Evolutionary conservation across 2,888 invertebrate genomes (phyloP), one percentile per base, ranked within the genome.

Genomic region (Smittia aterrima): DNA sequence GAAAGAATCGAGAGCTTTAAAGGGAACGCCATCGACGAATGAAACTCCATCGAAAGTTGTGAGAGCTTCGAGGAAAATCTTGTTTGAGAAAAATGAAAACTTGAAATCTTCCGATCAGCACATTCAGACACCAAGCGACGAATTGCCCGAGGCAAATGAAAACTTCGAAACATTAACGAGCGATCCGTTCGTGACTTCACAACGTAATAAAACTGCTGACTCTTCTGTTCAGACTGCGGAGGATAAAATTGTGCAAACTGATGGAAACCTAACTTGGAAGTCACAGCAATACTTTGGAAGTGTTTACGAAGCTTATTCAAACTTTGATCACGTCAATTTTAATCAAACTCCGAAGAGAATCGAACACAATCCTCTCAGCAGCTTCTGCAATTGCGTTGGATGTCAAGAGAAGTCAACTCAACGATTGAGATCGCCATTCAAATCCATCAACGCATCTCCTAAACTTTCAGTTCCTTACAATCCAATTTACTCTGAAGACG

Each of bases 231-330:
- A 58, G 18, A 58, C 58, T 22, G 22, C 11, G 1, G 66, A 66
- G 11, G 66, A 66, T 11, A 66, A 66, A 16, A n/a, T n/a, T 1
- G 27, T 66, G n/a, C 66, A 66, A 27, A 66, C 66, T 16, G 66
- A 66, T 27, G 32, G 27, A 24, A 58, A 58, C 18, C 18, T 58
- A 2, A 58, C 4, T 11, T 20, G 58, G 58, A 66, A 25, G 66
- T 25, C 66, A 6, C 66, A 66, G 18, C 66, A 25, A 4, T 66
- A n/a, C 16, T 66, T 66, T 16, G 66, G 66, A n/a, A 16, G n/a
- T 27, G 66, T 66, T 27, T 66, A 25, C 16, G 66, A 66, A n/a
- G 24, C 20, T 24, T 66, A 25, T 27, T 66, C 66, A 2, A 32
- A 66, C 24, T 66, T 66, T 13, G 13, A 66, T 18, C 25, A 66